Evolutionary conservation across 2,113 vertebrate species (phyloP), one percentile per base, ranked within the genome.

Genomic region (Gallinago undulata): DNA sequence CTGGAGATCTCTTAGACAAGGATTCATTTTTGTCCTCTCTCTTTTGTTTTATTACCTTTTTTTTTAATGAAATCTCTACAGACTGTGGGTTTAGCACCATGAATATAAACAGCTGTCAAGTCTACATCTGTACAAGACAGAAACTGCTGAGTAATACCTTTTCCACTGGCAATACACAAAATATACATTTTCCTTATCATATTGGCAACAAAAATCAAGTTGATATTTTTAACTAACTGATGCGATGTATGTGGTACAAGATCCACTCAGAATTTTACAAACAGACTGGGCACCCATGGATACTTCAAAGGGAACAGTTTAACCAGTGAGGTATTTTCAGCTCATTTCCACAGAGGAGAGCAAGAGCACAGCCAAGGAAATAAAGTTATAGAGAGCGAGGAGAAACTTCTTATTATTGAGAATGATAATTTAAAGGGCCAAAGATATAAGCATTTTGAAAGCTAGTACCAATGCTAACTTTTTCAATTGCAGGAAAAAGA

Each of bases 151-250:
- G 6, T 30, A 33, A 19, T 22, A 33, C 10, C 39, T 62, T 67
- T 83, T 53, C 62, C 27, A 50, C 31, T 50, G 24, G 28, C 66
- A 62, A 41, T 6, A 73, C 4, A 57, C n/a, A 88, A 45, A 23
- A 39, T 0, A 50, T 10, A 39, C 16, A 19, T 6, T 43, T 12
- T 19, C 23, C 14, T 2, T 17, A 13, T 31, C 56, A 9, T 2
- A 62, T 0, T 1, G 3, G 28, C 55, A 85, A 75, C 13, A 76
- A 83, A 85, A 83, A 37, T 13, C 21, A 75, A 48, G 43, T 7
- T 53, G 30, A 7, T 53, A 56, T 73, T 88, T 93, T 84, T 35
- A 67, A 68, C 8, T 15, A 81, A 16, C 39, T 64, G 45, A 67
- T 69, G 30, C 28, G 56, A 63, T 15, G 1, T 33, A 30, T 3